These are phyloP conservation scores for Huso huso DNA, from an alignment of 2,797 vertebrate species.

Conservation along the genomic window DNA sequence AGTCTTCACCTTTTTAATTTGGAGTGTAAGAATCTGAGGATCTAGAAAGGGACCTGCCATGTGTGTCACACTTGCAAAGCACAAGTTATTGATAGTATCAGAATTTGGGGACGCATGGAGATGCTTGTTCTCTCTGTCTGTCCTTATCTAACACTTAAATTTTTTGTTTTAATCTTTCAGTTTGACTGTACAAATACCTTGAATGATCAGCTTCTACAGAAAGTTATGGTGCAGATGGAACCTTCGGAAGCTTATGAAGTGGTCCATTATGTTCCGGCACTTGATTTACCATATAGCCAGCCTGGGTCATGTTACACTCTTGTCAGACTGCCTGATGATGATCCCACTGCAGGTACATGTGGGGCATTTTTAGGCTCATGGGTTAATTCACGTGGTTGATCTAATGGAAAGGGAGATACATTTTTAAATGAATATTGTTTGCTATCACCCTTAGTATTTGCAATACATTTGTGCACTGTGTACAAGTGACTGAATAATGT, in stretches of 20 bases:
- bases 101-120: not conserved
- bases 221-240: constrained; percentile 89
- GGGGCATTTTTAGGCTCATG: too few relatives aligned
- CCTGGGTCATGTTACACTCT: constrained; percentile 85
- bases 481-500: too few relatives aligned
- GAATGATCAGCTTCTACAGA: constrained; percentile 89
- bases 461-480: too few relatives aligned
- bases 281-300: constrained; percentile 81
- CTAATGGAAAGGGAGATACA: too few relatives aligned
- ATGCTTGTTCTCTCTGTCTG: not conserved
- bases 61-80: too few relatives aligned
- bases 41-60: not conserved
- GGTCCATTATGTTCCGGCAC: constrained; percentile 66
- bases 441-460: too few relatives aligned
- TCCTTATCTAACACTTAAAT: not conserved
- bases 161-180: constrained; percentile 43
- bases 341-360: constrained; percentile 77
- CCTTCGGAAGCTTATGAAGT: constrained; percentile 82
- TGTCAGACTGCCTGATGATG: constrained; percentile 76
- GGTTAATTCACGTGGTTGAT: too few relatives aligned
- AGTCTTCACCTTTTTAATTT: too few relatives aligned
- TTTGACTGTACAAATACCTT: constrained; percentile 96
- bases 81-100: too few relatives aligned
- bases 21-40: not conserved
- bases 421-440: too few relatives aligned